These are phyloP conservation scores for Ochropleura plecta DNA, from an alignment of 2,888 invertebrate species.

Conservation along the genomic window DNA sequence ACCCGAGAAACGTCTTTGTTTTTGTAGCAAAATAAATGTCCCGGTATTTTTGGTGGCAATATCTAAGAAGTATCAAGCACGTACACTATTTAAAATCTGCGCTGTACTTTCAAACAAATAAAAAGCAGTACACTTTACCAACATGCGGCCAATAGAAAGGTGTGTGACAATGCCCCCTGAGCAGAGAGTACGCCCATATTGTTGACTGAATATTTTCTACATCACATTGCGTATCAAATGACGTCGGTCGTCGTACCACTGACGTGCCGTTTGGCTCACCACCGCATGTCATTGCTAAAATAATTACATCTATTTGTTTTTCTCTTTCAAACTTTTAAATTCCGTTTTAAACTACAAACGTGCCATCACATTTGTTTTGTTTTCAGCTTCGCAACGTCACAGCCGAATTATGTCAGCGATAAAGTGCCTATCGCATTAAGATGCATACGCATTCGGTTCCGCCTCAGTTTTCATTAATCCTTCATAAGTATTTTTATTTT, in stretches of 20 bases:
- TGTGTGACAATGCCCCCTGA: conserved; percentile 60
- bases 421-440: conserved; percentile 36
- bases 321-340: conserved; percentile 52
- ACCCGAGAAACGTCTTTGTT: neutral
- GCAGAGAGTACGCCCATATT: conserved; percentile 63
- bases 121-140: conserved; percentile 51
- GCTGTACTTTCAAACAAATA: conserved; percentile 24
- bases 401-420: conserved; percentile 41
- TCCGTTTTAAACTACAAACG: conserved; percentile 45
- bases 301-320: conserved; percentile 62
- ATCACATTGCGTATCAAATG: conserved; percentile 63
- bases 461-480: conserved; percentile 18
- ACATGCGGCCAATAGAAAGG: conserved; percentile 49
- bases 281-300: conserved; percentile 58
- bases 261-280: conserved; percentile 61
- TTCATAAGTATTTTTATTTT: conserved; percentile 28
- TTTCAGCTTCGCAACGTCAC: conserved; percentile 34
- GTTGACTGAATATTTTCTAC: conserved; percentile 60
- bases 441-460: conserved; percentile 33
- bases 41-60: neutral
- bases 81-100: conserved; percentile 17
- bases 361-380: conserved; percentile 37
- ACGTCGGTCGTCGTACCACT: conserved; percentile 60
- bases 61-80: conserved; percentile 11
- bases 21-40: neutral